Base-by-base conservation (phyloP, 2,113 vertebrate species). In the Polyodon spathula region DNA sequence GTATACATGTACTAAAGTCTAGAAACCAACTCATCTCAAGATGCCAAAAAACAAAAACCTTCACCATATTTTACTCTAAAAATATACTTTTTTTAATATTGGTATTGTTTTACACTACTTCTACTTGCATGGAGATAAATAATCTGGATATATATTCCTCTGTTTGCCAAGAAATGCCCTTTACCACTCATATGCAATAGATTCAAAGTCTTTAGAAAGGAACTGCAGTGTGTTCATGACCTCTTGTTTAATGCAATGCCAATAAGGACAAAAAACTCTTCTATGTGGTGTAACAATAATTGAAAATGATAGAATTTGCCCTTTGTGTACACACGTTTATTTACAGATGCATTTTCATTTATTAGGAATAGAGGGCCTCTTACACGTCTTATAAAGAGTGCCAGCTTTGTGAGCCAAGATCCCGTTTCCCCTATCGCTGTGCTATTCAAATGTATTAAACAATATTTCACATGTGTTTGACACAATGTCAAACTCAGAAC, bases 391-490 rank as follows among this genome's bases (percentile, higher is more conserved):
- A 79, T 81, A 78, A 80, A 80, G 80, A 80, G 68, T 71, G 68
- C 71, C 66, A 66, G 73, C 67, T 68, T 67, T 74, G 71, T 78
- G 81, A 83, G 82, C 82, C 81, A 89, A 87, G 84, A 84, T 78
- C 82, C 74, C 82, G 83, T 88, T 84, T 76, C 77, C 72, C 73
- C 80, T 80, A 79, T 83, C 80, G 67, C 76, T 82, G 74, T 80
- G 84, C 87, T 84, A 88, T 85, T 87, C 86, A 88, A 87, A 92
- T 91, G 90, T 91, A 93, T 92, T 81, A 89, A 92, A 92, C 86
- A 88, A 85, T 93, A 88, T 89, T 90, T 93, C 92, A 90, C 65
- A 66, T 86, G 81, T 92, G 92, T 94, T 93, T 94, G 90, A 93
- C 91, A 89, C 81, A 75, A 84, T 84, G 90, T 92, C 92, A 87